Conservation (phyloP, 2,797 vertebrate species). For the Acanthurus lineatus region DNA sequence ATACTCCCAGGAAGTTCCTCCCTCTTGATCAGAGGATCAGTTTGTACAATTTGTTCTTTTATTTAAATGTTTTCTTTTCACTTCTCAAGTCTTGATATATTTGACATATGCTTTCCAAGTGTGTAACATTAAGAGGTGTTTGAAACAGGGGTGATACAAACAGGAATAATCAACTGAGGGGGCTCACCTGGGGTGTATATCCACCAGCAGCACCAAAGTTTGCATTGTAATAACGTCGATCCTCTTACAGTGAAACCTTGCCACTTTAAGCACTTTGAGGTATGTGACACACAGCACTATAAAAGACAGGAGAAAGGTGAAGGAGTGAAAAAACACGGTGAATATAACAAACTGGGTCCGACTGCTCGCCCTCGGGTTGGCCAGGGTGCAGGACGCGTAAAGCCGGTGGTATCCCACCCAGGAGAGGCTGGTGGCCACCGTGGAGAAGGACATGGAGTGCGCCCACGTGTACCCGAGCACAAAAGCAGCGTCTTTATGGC, state of each 20-base stretch:
- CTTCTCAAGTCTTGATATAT: background rate
- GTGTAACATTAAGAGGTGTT: background rate
- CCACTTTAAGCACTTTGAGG: conserved; percentile 96
- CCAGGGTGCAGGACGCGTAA: conserved; percentile 96
- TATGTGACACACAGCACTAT: conserved; percentile 94
- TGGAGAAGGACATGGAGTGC: conserved; percentile 93
- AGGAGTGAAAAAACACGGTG: conserved; percentile 91
- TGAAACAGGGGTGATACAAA: background rate
- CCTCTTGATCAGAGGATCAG: background rate
- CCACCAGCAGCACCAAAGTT: conserved; percentile 95
- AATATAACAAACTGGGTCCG: conserved; percentile 91
- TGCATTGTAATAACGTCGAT: conserved; percentile 98
- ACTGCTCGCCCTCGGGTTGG: conserved; percentile 85
- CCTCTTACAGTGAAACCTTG: conserved; percentile 94
- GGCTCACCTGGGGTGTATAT: conserved; percentile 96
- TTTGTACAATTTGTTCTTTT: conserved; percentile 30
- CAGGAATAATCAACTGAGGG: background rate
- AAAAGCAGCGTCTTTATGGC: conserved; percentile 92
- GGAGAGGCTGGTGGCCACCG: conserved; percentile 91
- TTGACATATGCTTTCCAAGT: background rate
- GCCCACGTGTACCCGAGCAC: conserved; percentile 96
- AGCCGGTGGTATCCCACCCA: conserved; percentile 96
- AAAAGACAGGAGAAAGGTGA: conserved; percentile 94
- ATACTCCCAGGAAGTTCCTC: background rate
- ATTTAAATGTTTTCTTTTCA: background rate